phyloP scores from a whole-genome alignment of 2,113 vertebrate species.

The Coptodon rendalli region DNA sequence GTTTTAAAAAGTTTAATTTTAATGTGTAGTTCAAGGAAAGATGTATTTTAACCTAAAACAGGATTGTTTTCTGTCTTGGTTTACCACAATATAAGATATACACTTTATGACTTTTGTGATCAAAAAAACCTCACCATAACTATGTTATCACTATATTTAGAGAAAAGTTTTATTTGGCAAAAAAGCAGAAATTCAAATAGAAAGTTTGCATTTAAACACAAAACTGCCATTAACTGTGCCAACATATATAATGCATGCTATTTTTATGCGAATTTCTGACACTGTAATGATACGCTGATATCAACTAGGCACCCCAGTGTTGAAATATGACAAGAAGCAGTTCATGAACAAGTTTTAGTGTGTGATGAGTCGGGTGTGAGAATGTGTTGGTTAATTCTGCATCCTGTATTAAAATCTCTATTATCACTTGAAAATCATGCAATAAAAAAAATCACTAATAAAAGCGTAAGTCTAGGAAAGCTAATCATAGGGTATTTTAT shows the following conservation, averaged over 20 bases:
- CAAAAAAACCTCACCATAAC: accelerated
- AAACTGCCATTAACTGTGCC: not conserved
- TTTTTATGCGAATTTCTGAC: not conserved
- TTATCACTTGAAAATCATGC: not conserved
- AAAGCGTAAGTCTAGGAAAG: not conserved
- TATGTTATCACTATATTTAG: not conserved
- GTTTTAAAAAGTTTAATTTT: not conserved
- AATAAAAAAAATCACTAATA: not conserved
- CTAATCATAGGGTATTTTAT: not conserved
- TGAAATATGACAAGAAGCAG: not conserved
- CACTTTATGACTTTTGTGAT: not conserved
- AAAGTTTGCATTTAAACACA: not conserved
- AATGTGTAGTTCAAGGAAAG: not conserved
- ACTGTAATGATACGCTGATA: not conserved
- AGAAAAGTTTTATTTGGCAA: accelerated
- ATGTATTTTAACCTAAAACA: not conserved
- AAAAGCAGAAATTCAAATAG: not conserved
- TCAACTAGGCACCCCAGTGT: not conserved
- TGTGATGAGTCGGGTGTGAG: not conserved
- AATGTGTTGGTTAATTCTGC: not conserved
- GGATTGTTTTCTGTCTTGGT: not conserved
- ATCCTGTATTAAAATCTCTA: not conserved
- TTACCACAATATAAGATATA: not conserved
- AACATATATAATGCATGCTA: accelerated
- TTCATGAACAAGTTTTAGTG: not conserved